Evolutionary conservation across 2,113 vertebrate species (phyloP), one percentile per base, ranked within the genome.

Genomic region (Rhinichthys klamathensis): DNA sequence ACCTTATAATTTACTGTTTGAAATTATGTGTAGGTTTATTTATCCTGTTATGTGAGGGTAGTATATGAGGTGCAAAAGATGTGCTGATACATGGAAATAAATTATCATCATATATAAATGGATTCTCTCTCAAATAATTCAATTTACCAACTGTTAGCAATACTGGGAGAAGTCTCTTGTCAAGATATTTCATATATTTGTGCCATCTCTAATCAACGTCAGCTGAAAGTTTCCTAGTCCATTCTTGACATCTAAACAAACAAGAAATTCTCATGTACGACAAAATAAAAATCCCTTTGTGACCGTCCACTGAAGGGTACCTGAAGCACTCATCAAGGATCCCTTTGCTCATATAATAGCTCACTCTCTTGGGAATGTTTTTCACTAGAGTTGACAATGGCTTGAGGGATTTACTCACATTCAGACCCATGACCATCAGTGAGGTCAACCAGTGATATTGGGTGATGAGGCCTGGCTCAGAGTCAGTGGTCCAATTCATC

Each of bases 241-340:
- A 54, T 88, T 91, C 91, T 87, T 91, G 90, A 92, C 86, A 89
- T 89, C 85, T 90, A 84, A 86, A 89, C 90, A 93, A 91, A 91
- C 87, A 92, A 90, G 83, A 86, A 87, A 82, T 90, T 89, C 85
- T 87, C 61, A 79, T 83, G 73, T 85, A 89, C 85, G 87, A 60
- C 69, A 87, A 88, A 86, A 91, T 75, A 73, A 27, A 84, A 80
- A 72, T 87, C 75, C 87, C 91, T 51, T 90, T 90, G 84, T 91
- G 63, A 88, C 78, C 84, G 61, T 44, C 27, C 13, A 27, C 27
- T 72, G 11, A 85, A 30, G 60, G 67, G 67, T 88, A 70, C 32
- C 77, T 65, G 15, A 65, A 86, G 87, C 84, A 35, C 77, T 58
- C 56, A 83, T 7, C 25, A 82, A 84, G 23, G 46, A 73, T 69